A percentile compares a stretch with the other conserved stretches of the same genome.
phyloP scores from a whole-genome alignment of 2,113 vertebrate species.

The Lagopus leucura region DNA sequence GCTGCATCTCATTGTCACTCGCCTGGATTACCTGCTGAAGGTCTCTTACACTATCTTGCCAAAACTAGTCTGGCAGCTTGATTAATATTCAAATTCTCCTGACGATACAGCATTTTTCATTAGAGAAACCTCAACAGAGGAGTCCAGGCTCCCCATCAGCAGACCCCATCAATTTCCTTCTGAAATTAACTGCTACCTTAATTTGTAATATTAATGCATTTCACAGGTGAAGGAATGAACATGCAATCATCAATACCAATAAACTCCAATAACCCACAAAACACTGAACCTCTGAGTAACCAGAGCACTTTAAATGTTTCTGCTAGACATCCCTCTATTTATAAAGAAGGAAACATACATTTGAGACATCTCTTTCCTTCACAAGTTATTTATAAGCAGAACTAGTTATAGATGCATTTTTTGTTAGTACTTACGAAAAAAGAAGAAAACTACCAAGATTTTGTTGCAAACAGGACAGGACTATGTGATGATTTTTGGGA shows the following conservation, averaged over 20 bases:
- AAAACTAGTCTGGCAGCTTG: neutral
- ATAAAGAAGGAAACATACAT: neutral
- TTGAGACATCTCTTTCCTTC: neutral
- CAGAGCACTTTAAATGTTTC: neutral
- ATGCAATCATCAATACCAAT: neutral
- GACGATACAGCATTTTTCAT: neutral
- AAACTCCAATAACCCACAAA: neutral
- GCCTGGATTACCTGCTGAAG: neutral
- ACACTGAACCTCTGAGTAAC: neutral
- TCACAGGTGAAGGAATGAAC: neutral
- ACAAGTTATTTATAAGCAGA: neutral
- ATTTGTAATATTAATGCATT: neutral
- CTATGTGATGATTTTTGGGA: neutral
- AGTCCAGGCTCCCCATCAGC: neutral
- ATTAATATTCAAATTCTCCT: neutral
- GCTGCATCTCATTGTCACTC: neutral
- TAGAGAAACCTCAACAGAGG: fast-evolving
- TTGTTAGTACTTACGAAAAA: neutral
- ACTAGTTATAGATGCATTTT: neutral
- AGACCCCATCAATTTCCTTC: fast-evolving
- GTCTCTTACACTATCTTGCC: neutral
- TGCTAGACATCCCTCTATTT: neutral
- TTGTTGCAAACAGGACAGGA: neutral
- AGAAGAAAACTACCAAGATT: neutral
- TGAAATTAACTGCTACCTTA: neutral